These are phyloP conservation scores for Asteroscopus sphinx DNA, from an alignment of 2,888 invertebrate genomes.

Conservation along the genomic window DNA sequence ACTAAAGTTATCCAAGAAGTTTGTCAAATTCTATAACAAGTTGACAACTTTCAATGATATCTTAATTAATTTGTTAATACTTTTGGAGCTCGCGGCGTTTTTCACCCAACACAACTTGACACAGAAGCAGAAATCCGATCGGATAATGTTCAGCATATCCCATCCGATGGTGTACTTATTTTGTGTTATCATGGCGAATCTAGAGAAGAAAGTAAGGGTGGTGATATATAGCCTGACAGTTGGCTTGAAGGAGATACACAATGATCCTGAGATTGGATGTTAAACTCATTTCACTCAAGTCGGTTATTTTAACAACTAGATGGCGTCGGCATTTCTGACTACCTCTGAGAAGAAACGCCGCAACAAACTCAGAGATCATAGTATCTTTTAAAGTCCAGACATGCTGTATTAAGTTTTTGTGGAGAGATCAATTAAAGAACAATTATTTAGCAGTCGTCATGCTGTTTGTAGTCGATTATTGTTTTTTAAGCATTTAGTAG, in stretches of 20 bases:
- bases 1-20: slow-evolving; percentile 47
- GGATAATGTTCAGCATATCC: slow-evolving; percentile 59
- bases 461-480: too few relatives aligned
- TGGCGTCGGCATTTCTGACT: too few relatives aligned
- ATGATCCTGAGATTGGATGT: slow-evolving; percentile 66
- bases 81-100: slow-evolving; percentile 58
- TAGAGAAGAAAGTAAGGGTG: slow-evolving; percentile 50
- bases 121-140: slow-evolving; percentile 61
- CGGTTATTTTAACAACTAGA: too few relatives aligned
- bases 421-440: too few relatives aligned
- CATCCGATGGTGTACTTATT: slow-evolving; percentile 62
- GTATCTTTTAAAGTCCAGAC: too few relatives aligned
- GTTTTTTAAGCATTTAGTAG: too few relatives aligned
- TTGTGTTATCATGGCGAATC: slow-evolving; percentile 47
- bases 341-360: too few relatives aligned
- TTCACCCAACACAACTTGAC: slow-evolving; percentile 63
- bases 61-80: slow-evolving; percentile 52
- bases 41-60: slow-evolving; percentile 49
- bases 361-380: too few relatives aligned
- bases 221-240: slow-evolving; percentile 60
- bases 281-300: too few relatives aligned
- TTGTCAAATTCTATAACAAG: slow-evolving; percentile 38
- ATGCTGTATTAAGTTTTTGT: too few relatives aligned
- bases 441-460: too few relatives aligned
- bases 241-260: slow-evolving; percentile 62